phyloP scores from a whole-genome alignment of 1,140 invertebrate species.

The Rhagoletis pomonella region DNA sequence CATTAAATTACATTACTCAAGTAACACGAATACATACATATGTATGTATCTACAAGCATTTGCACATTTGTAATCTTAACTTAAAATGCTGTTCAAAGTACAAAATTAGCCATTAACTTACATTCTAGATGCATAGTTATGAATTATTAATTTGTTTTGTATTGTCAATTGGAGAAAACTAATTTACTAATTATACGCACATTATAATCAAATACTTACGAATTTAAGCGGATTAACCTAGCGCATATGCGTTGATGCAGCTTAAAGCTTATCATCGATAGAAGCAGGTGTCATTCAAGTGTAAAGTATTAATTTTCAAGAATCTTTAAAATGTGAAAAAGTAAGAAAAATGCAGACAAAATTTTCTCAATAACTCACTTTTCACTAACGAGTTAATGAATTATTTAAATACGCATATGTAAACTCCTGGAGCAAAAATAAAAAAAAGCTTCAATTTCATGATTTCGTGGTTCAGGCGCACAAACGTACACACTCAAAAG shows the following conservation, averaged over 20 bases:
- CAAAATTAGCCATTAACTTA: neutral
- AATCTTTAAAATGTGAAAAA: neutral
- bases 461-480: neutral
- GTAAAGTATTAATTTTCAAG: neutral
- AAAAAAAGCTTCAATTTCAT: neutral
- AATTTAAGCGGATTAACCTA: constrained; percentile 33
- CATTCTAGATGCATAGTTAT: neutral
- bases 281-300: neutral
- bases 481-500: neutral
- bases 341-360: neutral
- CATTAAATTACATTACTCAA: no score
- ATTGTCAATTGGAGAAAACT: constrained; percentile 25
- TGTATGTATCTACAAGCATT: no score
- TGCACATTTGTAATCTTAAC: no score
- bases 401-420: neutral
- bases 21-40: no score
- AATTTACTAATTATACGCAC: constrained; percentile 44
- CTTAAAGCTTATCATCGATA: no score
- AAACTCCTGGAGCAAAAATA: neutral
- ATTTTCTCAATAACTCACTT: neutral
- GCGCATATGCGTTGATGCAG: neutral
- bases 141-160: constrained; percentile 47
- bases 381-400: neutral
- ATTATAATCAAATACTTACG: constrained; percentile 29
- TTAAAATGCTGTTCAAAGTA: neutral